These are phyloP conservation scores for Mactra quadrangularis DNA, from an alignment of 1,140 invertebrate species.

Conservation along the genomic window DNA sequence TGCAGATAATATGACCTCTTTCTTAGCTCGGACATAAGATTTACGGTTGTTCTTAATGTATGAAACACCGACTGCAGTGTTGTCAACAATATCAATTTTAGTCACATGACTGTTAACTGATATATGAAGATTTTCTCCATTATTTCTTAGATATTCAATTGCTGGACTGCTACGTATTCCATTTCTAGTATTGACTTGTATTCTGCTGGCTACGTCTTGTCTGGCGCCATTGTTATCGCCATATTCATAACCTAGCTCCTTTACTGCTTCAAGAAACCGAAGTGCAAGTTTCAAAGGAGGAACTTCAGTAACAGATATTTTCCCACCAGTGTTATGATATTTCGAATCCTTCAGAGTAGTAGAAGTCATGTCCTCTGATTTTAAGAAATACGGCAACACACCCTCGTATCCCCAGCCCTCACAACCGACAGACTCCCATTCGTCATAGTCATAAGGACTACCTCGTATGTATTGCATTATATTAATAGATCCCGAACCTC, in stretches of 20 bases:
- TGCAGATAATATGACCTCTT: constrained; percentile 84
- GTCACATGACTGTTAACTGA: constrained; percentile 9
- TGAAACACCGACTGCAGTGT: constrained; percentile 34
- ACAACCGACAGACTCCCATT: constrained; percentile 85
- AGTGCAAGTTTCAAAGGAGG: not conserved
- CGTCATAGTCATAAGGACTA: constrained; percentile 95
- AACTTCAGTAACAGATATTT: constrained; percentile 1
- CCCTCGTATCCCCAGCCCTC: constrained; percentile 54
- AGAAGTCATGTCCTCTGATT: constrained; percentile 43
- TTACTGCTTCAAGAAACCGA: not conserved
- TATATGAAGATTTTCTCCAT: constrained; percentile 33
- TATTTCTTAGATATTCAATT: constrained; percentile 4
- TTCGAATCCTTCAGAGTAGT: constrained; percentile 11
- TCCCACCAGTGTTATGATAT: constrained; percentile 35
- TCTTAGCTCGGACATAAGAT: constrained; percentile 28
- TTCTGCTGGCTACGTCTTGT: constrained; percentile 19
- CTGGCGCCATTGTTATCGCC: constrained; percentile 62
- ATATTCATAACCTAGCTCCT: constrained; percentile 80
- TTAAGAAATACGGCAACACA: constrained; percentile 57
- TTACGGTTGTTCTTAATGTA: constrained; percentile 24
- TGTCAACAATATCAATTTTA: constrained; percentile 18
- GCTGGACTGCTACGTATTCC: constrained; percentile 22
- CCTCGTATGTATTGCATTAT: constrained; percentile 91
- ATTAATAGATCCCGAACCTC: constrained; percentile 31
- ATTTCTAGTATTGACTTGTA: constrained; percentile 34